phyloP scores from a whole-genome alignment of 2,113 vertebrate genomes.

The Amazona guildingii region DNA sequence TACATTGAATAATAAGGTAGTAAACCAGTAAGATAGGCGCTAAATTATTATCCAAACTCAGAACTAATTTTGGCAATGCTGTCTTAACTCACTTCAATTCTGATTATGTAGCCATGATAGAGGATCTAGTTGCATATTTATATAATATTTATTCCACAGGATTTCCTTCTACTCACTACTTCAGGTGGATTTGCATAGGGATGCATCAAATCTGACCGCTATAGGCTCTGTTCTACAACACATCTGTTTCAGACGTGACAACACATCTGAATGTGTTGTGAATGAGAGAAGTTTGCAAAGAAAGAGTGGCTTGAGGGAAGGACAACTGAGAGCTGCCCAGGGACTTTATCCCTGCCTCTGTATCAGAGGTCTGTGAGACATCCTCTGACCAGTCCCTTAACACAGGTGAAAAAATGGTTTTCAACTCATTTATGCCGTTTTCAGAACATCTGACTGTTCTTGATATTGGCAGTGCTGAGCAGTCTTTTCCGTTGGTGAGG shows the following conservation, averaged over 20 bases:
- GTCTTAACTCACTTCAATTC: background rate
- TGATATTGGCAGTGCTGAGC: background rate
- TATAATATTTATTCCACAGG: background rate
- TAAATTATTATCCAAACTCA: background rate
- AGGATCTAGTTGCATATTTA: background rate
- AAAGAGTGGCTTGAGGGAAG: background rate
- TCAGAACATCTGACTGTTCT: background rate
- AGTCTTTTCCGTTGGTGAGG: background rate
- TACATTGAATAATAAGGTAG: background rate
- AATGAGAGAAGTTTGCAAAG: background rate
- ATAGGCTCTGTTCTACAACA: background rate
- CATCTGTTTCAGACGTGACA: background rate
- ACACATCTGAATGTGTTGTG: background rate
- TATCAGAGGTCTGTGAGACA: background rate
- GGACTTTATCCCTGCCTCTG: background rate
- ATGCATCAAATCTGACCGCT: background rate
- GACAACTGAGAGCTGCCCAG: background rate
- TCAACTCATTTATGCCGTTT: background rate
- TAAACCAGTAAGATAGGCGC: background rate
- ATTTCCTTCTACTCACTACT: background rate
- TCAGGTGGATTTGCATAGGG: background rate
- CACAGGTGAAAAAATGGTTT: background rate
- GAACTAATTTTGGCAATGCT: background rate
- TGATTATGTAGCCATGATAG: background rate
- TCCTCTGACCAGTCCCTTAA: fast-evolving